These are phyloP conservation scores for Oncorhynchus tshawytscha DNA, from an alignment of 2,113 vertebrate genomes.

Conservation along the genomic window DNA sequence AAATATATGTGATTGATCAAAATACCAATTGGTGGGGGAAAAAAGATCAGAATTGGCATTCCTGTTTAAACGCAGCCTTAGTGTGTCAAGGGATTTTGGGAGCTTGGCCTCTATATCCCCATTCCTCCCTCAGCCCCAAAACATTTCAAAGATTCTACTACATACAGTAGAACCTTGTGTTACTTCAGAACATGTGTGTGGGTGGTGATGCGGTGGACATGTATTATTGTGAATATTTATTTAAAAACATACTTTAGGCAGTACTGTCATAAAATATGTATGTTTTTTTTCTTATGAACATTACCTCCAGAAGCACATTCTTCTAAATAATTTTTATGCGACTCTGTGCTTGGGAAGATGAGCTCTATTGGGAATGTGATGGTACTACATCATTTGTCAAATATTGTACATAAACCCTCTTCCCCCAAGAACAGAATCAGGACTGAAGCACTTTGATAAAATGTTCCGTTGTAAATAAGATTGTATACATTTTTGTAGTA, in stretches of 20 bases:
- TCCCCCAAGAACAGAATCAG: slow-evolving; percentile 73
- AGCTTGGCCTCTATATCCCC: slow-evolving; percentile 13
- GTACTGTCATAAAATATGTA: slow-evolving; percentile 65
- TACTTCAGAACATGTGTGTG: background rate
- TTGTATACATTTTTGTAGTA: slow-evolving; percentile 86
- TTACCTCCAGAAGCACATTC: slow-evolving; percentile 74
- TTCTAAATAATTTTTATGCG: slow-evolving; percentile 81
- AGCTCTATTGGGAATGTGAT: slow-evolving; percentile 64
- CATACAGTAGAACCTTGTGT: background rate
- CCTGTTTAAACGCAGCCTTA: background rate
- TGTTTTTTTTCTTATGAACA: slow-evolving; percentile 59
- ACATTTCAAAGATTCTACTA: slow-evolving; percentile 3
- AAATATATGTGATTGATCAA: no score
- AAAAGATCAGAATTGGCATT: no score
- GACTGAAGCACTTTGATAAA: slow-evolving; percentile 94
- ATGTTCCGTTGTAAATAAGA: slow-evolving; percentile 90
- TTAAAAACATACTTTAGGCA: slow-evolving; percentile 69
- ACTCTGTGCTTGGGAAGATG: slow-evolving; percentile 52
- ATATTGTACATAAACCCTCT: slow-evolving; percentile 79
- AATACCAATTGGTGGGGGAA: no score
- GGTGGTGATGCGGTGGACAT: background rate
- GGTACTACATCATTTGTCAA: slow-evolving; percentile 80
- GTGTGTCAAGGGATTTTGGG: slow-evolving; percentile 36
- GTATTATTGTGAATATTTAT: slow-evolving; percentile 55
- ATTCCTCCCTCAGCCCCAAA: background rate